A percentile compares a stretch with the other conserved stretches of the same genome.
These are phyloP conservation scores for Oryzias curvinotus DNA, from an alignment of 2,113 vertebrate species.

Conservation along the genomic window DNA sequence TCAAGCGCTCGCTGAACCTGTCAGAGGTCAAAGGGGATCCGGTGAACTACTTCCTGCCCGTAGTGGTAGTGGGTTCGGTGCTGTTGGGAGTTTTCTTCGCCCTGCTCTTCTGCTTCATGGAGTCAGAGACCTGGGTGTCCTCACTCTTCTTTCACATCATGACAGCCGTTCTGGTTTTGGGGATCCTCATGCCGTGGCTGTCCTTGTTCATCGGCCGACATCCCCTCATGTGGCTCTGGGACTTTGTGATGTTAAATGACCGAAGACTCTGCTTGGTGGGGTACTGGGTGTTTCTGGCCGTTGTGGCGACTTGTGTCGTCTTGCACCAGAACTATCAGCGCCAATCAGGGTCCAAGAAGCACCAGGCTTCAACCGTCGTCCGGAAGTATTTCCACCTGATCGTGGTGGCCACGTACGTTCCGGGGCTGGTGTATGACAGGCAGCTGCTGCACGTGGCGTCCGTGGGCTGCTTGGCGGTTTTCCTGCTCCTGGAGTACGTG, in stretches of 20 bases:
- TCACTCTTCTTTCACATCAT: conserved; percentile 95
- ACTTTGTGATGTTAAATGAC: conserved; percentile 84
- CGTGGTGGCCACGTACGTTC: conserved; percentile 89
- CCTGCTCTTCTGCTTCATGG: conserved; percentile 93
- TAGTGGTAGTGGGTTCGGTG: conserved; percentile 84
- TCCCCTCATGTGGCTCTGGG: conserved; percentile 89
- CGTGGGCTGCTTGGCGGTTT: conserved; percentile 84
- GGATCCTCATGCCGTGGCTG: conserved; percentile 93
- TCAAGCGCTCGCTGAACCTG: conserved; percentile 89
- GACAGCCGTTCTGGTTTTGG: conserved; percentile 88
- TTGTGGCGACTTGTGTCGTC: conserved; percentile 82
- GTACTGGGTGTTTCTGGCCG: conserved; percentile 86
- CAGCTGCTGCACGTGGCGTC: conserved; percentile 88
- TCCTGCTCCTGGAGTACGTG: conserved; percentile 89
- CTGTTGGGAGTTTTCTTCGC: conserved; percentile 90
- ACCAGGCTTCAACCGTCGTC: conserved; percentile 86
- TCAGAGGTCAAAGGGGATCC: conserved; percentile 84
- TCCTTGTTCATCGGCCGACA: conserved; percentile 89
- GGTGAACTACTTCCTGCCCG: conserved; percentile 89
- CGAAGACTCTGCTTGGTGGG: conserved; percentile 83
- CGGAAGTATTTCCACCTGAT: conserved; percentile 96
- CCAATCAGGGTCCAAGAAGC: conserved; percentile 86
- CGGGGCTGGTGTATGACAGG: conserved; percentile 88
- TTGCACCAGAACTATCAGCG: conserved; percentile 89
- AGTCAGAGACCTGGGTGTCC: conserved; percentile 93